phyloP scores from a whole-genome alignment of 2,113 vertebrate species.

The Rhineura floridana region DNA sequence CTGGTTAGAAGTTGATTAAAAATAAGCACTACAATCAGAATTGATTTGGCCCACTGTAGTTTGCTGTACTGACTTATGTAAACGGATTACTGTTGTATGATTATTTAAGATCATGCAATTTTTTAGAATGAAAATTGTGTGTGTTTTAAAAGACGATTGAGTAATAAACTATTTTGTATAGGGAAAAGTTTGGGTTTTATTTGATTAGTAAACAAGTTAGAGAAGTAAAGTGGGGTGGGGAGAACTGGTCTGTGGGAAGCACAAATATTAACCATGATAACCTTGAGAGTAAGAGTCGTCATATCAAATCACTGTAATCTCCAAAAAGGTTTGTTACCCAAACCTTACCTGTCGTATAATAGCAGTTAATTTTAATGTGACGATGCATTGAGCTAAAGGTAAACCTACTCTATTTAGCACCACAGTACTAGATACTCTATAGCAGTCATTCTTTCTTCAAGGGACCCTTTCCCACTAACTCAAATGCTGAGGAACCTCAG shows the following conservation, averaged over 20 bases:
- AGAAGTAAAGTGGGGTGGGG: neutral
- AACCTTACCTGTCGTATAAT: neutral
- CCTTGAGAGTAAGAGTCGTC: neutral
- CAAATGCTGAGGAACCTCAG: neutral
- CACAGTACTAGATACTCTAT: neutral
- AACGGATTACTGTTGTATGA: slow-evolving; percentile 1
- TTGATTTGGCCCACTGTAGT: neutral
- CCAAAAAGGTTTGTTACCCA: neutral
- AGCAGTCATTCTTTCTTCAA: neutral
- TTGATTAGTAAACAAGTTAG: neutral
- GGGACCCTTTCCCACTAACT: neutral
- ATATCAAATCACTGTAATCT: neutral
- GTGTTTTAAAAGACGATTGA: slow-evolving; percentile 4
- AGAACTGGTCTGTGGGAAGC: neutral
- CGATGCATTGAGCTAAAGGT: neutral
- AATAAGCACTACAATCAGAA: neutral
- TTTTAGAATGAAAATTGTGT: neutral
- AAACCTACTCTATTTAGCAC: neutral
- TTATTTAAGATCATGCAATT: neutral
- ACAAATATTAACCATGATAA: neutral
- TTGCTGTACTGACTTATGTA: neutral
- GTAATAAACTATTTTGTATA: slow-evolving; percentile 56
- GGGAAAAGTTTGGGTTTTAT: neutral
- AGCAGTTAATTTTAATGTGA: neutral
- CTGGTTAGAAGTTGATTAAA: neutral